A percentile compares a stretch with the other conserved stretches of the same genome.
phyloP scores from a whole-genome alignment of 2,113 vertebrate genomes.

The cattle (Bos taurus) region ARS-UCD2.0 NC_037330.1:13382001-13382500 shows the following conservation, averaged over 20 bases:
- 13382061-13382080: background rate
- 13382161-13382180: background rate
- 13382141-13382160: background rate
- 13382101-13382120: background rate
- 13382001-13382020: background rate
- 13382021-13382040: background rate
- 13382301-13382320: accelerated
- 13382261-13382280: background rate
- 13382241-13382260: background rate
- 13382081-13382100: background rate
- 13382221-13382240: background rate
- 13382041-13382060: background rate
- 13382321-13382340: background rate
- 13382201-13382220: background rate
- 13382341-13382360: background rate
- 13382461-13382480: too few relatives aligned
- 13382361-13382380: background rate
- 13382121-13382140: background rate
- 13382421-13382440: too few relatives aligned
- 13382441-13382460: too few relatives aligned
- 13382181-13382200: background rate
- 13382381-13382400: too few relatives aligned
- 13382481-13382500: background rate
- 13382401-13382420: too few relatives aligned
- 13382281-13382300: too few relatives aligned